Conservation (phyloP, 92 coral and sea anemone species). For the Pocillopora grandis region DNA sequence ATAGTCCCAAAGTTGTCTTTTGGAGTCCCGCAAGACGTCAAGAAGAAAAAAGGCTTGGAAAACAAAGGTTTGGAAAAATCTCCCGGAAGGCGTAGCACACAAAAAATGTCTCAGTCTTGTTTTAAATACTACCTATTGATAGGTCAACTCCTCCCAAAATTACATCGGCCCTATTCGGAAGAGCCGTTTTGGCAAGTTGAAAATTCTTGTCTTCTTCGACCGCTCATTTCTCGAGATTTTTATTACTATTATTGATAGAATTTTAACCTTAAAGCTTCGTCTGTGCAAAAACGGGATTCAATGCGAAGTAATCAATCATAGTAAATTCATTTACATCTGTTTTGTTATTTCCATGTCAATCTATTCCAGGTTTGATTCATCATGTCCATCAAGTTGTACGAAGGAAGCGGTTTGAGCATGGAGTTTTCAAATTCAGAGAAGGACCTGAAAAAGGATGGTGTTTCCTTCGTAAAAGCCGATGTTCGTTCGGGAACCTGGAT, state of each 20-base stretch:
- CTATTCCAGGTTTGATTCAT: not conserved
- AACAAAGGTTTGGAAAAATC: no score
- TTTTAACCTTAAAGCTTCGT: not conserved
- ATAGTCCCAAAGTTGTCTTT: no score
- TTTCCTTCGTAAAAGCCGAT: not conserved
- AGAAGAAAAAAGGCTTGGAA: no score
- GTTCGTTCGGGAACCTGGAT: slow-evolving; percentile 5
- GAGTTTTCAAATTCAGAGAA: not conserved
- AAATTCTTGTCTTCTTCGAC: not conserved
- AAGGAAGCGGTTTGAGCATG: not conserved
- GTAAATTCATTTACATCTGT: not conserved
- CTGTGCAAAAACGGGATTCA: not conserved
- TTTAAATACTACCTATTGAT: no score
- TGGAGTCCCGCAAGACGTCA: no score
- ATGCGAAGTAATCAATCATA: not conserved
- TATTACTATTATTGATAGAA: not conserved
- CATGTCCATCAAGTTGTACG: not conserved
- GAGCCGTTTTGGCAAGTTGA: not conserved
- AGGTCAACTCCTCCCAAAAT: no score
- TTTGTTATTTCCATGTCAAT: not conserved
- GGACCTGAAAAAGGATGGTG: not conserved
- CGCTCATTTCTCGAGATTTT: not conserved
- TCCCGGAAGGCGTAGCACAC: no score
- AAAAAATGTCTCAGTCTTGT: no score
- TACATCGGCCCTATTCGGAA: no score